Evolutionary conservation across 2,113 vertebrate species (phyloP).

Genomic region (Sapajus apella): DNA sequence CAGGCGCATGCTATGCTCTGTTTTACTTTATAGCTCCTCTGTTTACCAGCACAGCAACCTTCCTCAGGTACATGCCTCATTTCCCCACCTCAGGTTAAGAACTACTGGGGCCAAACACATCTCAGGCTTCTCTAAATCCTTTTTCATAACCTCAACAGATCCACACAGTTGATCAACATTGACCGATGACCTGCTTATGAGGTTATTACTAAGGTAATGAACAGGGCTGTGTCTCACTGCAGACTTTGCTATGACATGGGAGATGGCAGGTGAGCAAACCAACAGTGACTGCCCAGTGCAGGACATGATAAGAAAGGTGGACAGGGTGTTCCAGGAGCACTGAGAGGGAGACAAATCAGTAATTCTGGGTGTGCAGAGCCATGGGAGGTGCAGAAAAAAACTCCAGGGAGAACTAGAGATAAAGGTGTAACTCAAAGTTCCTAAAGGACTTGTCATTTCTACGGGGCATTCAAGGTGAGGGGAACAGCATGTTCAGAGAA

Average conservation of each 20-base stretch:
- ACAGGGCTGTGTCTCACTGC: neutral
- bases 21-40: too few species aligned
- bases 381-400: neutral
- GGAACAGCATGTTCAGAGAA: neutral
- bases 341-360: neutral
- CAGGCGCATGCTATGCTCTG: rapidly evolving
- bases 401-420: neutral
- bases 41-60: neutral
- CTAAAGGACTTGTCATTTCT: neutral
- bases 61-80: neutral
- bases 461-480: neutral
- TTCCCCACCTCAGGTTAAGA: neutral
- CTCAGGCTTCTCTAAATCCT: neutral
- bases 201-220: neutral
- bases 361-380: neutral
- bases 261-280: neutral
- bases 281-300: neutral
- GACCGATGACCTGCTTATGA: neutral
- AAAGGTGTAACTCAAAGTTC: neutral
- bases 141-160: neutral
- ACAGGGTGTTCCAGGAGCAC: neutral
- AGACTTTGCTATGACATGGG: neutral
- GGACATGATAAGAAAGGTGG: neutral
- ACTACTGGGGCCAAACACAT: neutral
- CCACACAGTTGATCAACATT: neutral